phyloP scores from a whole-genome alignment of 2,113 vertebrate species.

The Oceanites oceanicus region DNA sequence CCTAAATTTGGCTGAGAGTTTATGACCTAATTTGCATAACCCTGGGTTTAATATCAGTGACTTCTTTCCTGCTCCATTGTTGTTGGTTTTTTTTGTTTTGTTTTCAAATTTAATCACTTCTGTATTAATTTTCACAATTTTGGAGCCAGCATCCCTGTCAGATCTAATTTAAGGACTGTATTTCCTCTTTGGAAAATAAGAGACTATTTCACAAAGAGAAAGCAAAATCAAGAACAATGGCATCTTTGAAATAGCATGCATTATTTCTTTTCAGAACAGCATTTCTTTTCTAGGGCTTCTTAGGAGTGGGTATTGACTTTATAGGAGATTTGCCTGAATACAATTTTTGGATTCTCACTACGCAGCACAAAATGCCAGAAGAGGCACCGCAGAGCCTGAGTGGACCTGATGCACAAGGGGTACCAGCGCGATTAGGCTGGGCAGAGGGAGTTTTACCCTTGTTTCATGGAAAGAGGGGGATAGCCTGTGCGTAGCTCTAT shows the following conservation, averaged over 20 bases:
- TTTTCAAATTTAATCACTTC: slow-evolving; percentile 38
- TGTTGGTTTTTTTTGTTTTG: neutral
- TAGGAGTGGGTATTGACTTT: neutral
- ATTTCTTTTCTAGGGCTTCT: neutral
- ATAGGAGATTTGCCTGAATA: neutral
- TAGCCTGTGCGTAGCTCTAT: neutral
- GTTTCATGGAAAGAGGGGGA: neutral
- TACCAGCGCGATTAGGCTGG: neutral
- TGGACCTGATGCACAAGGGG: neutral
- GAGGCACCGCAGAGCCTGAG: neutral
- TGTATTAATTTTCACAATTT: slow-evolving; percentile 53
- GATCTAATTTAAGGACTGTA: slow-evolving; percentile 36
- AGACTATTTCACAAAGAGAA: neutral
- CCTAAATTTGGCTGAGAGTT: neutral
- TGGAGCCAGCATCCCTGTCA: slow-evolving; percentile 18
- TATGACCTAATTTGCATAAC: slow-evolving; percentile 45
- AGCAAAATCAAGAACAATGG: neutral
- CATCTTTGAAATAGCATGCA: neutral
- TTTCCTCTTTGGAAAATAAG: slow-evolving; percentile 19
- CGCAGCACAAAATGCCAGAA: neutral
- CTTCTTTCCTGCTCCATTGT: neutral
- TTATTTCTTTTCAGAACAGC: neutral
- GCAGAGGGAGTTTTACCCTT: neutral
- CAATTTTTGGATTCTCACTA: neutral
- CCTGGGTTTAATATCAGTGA: slow-evolving; percentile 1